Percentiles rank a stretch among this genome's conserved stretches.
Evolutionary conservation across 2,797 vertebrate genomes (phyloP).

Genomic region (Austrolebias charrua): DNA sequence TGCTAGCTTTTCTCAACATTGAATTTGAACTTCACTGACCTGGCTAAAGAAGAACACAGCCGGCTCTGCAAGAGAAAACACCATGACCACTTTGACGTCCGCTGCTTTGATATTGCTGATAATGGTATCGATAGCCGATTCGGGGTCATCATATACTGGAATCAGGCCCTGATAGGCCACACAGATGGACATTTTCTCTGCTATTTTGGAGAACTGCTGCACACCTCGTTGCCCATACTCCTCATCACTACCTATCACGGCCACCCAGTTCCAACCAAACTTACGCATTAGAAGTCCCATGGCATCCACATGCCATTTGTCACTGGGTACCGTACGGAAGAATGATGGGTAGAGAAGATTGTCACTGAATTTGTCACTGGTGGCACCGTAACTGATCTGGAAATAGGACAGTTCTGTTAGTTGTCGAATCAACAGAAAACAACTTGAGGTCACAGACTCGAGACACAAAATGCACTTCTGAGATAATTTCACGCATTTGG

Average conservation of each 20-base stretch:
- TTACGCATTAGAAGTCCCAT: constrained; percentile 74
- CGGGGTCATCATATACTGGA: constrained; percentile 67
- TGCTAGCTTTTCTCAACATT: not conserved
- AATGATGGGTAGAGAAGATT: constrained; percentile 84
- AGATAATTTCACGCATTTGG: too few relatives aligned
- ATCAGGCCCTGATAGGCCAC: constrained; percentile 87
- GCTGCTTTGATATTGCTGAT: constrained; percentile 69
- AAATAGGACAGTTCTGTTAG: constrained; percentile 11
- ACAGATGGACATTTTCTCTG: constrained; percentile 74
- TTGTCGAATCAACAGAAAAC: not conserved
- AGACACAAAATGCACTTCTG: too few relatives aligned
- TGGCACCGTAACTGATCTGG: constrained; percentile 89
- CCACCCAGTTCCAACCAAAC: constrained; percentile 91
- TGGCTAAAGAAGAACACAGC: constrained; percentile 73
- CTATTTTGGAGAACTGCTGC: constrained; percentile 70
- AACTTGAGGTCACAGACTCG: not conserved
- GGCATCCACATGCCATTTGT: constrained; percentile 78
- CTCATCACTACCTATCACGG: constrained; percentile 83
- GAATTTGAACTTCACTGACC: constrained; percentile 57
- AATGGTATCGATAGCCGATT: constrained; percentile 27
- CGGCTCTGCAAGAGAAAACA: constrained; percentile 70
- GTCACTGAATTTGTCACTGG: constrained; percentile 83
- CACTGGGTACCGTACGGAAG: constrained; percentile 86
- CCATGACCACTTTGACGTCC: constrained; percentile 78
- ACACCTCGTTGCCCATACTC: constrained; percentile 84